Evolutionary conservation across 2,113 vertebrate species (phyloP).

Genomic region (Sarotherodon lohbergeri): DNA sequence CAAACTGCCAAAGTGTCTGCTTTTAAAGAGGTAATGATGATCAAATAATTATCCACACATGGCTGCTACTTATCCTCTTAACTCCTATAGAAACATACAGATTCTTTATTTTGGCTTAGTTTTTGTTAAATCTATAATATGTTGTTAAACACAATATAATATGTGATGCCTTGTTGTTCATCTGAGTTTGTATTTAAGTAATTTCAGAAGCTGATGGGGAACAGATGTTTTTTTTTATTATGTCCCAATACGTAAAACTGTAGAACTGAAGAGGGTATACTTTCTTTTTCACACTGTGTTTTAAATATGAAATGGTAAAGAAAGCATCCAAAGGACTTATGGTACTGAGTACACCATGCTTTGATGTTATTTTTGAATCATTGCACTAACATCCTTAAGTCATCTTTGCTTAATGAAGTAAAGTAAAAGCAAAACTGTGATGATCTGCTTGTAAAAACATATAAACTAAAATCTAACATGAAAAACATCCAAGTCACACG

Average conservation of each 20-base stretch:
- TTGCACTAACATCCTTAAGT: not conserved
- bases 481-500: not conserved
- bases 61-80: not conserved
- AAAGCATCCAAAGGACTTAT: not conserved
- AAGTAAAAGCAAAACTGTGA: not conserved
- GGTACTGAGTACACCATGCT: not conserved
- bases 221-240: not conserved
- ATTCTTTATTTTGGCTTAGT: not conserved
- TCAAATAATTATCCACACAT: not conserved
- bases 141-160: not conserved
- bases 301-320: not conserved
- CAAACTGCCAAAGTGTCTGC: not conserved
- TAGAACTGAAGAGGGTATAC: not conserved
- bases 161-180: not conserved
- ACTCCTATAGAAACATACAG: not conserved
- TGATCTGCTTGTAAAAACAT: not conserved
- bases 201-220: not conserved
- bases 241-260: not conserved
- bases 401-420: not conserved
- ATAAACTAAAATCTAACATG: not conserved
- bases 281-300: not conserved
- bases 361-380: fast-evolving
- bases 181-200: not conserved
- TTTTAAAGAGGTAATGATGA: not conserved
- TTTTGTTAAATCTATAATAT: not conserved